Percentiles rank a stretch among this genome's conserved stretches.
Conservation (phyloP, 2,888 invertebrate species). For the Tetheella fluctuosa region DNA sequence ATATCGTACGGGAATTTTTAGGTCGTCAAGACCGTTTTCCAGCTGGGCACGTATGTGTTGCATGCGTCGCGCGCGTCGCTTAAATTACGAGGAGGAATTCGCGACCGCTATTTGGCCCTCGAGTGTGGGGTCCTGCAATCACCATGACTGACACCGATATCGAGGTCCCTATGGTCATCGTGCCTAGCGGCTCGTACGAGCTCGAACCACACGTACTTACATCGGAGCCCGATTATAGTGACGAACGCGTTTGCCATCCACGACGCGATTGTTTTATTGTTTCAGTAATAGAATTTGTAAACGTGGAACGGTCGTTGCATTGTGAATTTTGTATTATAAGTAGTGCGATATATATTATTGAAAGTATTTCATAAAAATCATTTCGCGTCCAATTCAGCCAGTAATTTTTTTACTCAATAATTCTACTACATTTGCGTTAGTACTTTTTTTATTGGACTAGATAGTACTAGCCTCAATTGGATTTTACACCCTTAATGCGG, state of each 20-base stretch:
- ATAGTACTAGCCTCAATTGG: no score
- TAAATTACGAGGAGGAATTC: constrained; percentile 82
- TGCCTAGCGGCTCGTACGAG: constrained; percentile 45
- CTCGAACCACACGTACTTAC: constrained; percentile 50
- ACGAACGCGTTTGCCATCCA: constrained; percentile 70
- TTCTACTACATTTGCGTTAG: no score
- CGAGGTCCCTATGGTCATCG: constrained; percentile 66
- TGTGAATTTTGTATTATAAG: constrained; percentile 35
- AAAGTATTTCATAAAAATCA: background rate
- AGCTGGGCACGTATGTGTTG: constrained; percentile 70
- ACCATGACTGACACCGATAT: constrained; percentile 80
- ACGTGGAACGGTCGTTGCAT: constrained; percentile 67
- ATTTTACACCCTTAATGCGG: no score
- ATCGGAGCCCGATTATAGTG: constrained; percentile 58
- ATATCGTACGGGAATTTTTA: constrained; percentile 70
- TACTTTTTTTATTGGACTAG: no score
- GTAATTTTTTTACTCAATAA: no score
- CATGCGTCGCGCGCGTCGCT: constrained; percentile 70
- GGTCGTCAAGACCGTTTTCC: constrained; percentile 77
- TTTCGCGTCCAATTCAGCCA: background rate
- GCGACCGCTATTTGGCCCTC: constrained; percentile 82
- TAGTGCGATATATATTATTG: background rate
- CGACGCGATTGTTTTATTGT: constrained; percentile 67
- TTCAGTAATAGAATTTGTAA: constrained; percentile 73
- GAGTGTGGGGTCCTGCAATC: constrained; percentile 55